phyloP scores from a whole-genome alignment of 2,113 vertebrate species.

The Alouatta palliata region DNA sequence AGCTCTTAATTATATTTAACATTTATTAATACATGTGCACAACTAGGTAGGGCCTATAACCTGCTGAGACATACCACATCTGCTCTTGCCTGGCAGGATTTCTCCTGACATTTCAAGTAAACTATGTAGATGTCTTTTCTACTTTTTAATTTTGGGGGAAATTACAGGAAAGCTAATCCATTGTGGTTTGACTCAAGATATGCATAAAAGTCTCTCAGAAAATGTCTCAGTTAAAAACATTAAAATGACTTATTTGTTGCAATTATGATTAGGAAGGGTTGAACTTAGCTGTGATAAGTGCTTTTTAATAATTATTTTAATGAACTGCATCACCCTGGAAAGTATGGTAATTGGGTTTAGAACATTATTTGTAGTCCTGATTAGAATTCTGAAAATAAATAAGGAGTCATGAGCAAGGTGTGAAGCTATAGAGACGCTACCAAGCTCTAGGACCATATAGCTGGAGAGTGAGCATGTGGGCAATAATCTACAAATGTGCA shows the following conservation, averaged over 20 bases:
- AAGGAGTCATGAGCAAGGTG: background rate
- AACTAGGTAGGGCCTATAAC: background rate
- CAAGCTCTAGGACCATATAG: background rate
- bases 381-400: background rate
- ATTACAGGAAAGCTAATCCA: background rate
- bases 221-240: background rate
- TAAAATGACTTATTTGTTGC: background rate
- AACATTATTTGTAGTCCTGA: background rate
- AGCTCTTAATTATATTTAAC: conserved; percentile 42
- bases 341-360: background rate
- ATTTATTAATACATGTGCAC: background rate
- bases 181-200: background rate
- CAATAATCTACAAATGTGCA: background rate
- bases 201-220: background rate
- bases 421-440: background rate
- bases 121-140: conserved; percentile 1
- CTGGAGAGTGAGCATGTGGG: background rate
- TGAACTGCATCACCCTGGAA: background rate
- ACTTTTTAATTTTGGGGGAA: conserved; percentile 19
- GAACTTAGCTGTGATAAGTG: background rate
- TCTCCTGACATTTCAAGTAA: conserved; percentile 48
- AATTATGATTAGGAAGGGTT: background rate
- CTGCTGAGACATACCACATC: background rate
- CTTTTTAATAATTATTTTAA: conserved; percentile 23
- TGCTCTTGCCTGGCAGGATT: background rate